phyloP scores from a whole-genome alignment of 2,113 vertebrate genomes.

The Circaetus gallicus region DNA sequence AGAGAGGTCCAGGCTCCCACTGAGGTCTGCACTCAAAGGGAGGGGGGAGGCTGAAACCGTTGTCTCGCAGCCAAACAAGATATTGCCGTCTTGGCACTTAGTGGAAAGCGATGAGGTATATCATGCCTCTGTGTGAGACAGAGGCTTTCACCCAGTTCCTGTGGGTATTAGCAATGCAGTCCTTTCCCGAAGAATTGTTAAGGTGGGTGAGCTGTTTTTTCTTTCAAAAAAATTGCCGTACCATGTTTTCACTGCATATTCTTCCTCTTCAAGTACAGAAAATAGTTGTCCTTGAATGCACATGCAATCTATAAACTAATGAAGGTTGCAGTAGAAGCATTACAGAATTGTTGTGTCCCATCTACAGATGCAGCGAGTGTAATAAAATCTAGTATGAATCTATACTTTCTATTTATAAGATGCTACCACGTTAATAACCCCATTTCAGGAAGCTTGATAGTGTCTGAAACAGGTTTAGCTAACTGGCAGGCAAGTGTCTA shows the following conservation, averaged over 20 bases:
- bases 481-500: not conserved
- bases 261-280: not conserved
- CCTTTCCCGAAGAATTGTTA: not conserved
- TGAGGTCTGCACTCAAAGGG: not conserved
- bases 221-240: not conserved
- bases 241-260: not conserved
- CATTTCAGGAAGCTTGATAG: not conserved
- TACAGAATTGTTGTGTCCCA: not conserved
- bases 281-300: not conserved
- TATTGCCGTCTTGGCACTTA: not conserved
- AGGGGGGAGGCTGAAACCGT: rapidly evolving
- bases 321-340: not conserved
- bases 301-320: not conserved
- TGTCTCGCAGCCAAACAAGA: not conserved
- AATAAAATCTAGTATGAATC: not conserved
- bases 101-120: not conserved
- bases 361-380: not conserved
- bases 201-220: not conserved
- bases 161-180: not conserved
- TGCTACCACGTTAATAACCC: not conserved
- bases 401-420: not conserved
- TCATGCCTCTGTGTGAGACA: not conserved
- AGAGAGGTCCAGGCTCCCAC: not conserved
- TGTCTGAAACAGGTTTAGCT: not conserved
- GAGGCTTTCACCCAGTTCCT: not conserved